These are phyloP conservation scores for Anableps anableps DNA, from an alignment of 2,797 vertebrate species.

Conservation along the genomic window DNA sequence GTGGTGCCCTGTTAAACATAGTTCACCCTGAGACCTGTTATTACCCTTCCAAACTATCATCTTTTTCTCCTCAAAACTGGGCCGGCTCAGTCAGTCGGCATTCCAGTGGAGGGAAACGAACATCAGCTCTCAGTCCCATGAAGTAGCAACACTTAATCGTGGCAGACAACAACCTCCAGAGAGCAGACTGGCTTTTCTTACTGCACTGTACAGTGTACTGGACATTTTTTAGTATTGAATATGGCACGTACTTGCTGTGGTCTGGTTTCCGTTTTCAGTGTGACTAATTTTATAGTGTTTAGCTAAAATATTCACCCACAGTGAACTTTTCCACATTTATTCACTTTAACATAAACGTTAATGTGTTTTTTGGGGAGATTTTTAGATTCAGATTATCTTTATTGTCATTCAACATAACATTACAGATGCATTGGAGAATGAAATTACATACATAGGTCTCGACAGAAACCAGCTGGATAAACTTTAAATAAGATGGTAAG, in stretches of 20 bases:
- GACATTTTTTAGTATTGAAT: background rate
- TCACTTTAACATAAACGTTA: background rate
- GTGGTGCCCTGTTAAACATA: constrained; percentile 82
- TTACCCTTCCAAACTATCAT: constrained; percentile 88
- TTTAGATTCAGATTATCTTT: too few species aligned
- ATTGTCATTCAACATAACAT: too few species aligned
- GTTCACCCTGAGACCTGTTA: constrained; percentile 87
- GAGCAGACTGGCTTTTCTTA: constrained; percentile 29
- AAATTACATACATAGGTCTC: too few species aligned
- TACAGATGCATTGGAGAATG: too few species aligned
- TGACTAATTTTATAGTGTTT: background rate
- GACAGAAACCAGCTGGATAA: too few species aligned
- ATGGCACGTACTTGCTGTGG: background rate
- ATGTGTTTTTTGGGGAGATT: background rate
- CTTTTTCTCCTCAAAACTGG: constrained; percentile 76
- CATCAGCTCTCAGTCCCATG: constrained; percentile 66
- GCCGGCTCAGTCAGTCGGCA: constrained; percentile 72
- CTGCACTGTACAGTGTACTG: background rate
- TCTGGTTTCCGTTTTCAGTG: background rate
- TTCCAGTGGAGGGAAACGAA: constrained; percentile 72
- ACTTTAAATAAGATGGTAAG: too few species aligned
- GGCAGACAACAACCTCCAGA: constrained; percentile 56
- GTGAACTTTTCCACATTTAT: background rate
- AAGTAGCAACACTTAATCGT: constrained; percentile 77
- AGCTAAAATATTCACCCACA: background rate